Base-by-base conservation (phyloP, 2,888 invertebrate species). In the Sarcophaga caerulescens region DNA sequence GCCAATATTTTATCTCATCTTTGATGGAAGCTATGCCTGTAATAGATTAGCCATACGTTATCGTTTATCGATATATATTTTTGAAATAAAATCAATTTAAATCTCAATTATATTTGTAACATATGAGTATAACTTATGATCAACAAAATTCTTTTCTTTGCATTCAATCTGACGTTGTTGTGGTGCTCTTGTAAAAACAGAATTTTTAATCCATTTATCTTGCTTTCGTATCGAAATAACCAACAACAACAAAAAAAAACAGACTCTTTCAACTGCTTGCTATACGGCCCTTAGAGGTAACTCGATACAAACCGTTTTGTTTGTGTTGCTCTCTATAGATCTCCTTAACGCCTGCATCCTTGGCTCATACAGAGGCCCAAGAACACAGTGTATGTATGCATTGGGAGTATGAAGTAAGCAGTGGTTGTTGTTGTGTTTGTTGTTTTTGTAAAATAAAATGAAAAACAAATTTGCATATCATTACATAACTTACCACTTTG, bases 1-100 rank as follows among this genome's bases (percentile, higher is more conserved):
- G 91, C 93, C 93, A 93, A 88, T 90, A 92, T 78, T 91, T 92
- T 17, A 93, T 92, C 89, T 93, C 93, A 87, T 93, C 92, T 25
- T 90, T 91, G 17, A 93, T 86, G 60, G 90, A 91, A 3, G 88
- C 88, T n/a, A 93, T 92, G 23, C 92, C 93, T 93, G 21, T 0
- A n/a, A 45, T 25, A 8, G 35, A 35, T 25, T 25, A 35, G 35
- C 35, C 35, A 35, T 35, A 35, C 10, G 35, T 35, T 35, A 35
- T 35, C 35, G 35, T 35, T 35, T 35, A 35, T 35, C 35, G 35
- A 35, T 35, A 35, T 35, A 35, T 0, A 35, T 35, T 35, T 52
- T 14, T 52, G 17, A 52, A 17, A 17, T 35, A 35, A 10, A n/a
- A 62, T 17, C 14, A 52, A 57, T 79, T 62, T 57, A 65, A 66